phyloP scores from a whole-genome alignment of 1,140 invertebrate species.

The Cotesia chilonis region DNA sequence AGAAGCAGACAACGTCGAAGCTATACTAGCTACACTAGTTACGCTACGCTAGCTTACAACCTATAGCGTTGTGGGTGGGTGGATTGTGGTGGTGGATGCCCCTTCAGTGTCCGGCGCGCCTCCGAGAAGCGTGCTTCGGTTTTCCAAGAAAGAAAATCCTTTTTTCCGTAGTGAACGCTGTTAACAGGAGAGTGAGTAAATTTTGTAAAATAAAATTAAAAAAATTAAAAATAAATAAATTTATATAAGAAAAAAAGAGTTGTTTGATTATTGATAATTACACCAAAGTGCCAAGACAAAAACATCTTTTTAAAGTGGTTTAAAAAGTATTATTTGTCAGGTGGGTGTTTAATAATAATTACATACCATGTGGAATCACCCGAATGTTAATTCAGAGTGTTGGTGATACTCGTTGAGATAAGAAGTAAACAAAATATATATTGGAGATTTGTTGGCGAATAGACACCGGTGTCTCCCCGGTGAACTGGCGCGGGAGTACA shows the following conservation, averaged over 20 bases:
- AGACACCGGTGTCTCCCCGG: background rate
- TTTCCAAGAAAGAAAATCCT: conserved; percentile 19
- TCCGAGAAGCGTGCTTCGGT: conserved; percentile 64
- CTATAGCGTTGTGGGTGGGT: conserved; percentile 57
- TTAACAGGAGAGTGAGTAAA: conserved; percentile 8
- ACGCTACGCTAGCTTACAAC: conserved; percentile 47
- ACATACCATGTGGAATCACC: background rate
- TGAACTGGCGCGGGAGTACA: conserved; percentile 5
- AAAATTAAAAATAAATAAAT: background rate
- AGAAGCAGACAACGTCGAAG: conserved; percentile 23
- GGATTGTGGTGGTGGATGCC: conserved; percentile 56
- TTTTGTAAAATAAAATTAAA: background rate
- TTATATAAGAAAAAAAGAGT: background rate
- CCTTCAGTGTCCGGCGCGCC: conserved; percentile 65
- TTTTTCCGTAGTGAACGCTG: conserved; percentile 5
- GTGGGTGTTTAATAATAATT: background rate
- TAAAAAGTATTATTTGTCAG: background rate
- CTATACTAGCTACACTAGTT: conserved; percentile 39
- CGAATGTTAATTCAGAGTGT: background rate
- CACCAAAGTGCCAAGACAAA: conserved; percentile 23
- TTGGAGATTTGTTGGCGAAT: background rate
- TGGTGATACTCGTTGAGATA: background rate
- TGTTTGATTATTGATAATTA: background rate
- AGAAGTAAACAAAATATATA: background rate
- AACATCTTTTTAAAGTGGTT: background rate